Evolutionary conservation across 2,113 vertebrate species (phyloP), one percentile per base, ranked within the genome.

Genomic region (Calonectris borealis): DNA sequence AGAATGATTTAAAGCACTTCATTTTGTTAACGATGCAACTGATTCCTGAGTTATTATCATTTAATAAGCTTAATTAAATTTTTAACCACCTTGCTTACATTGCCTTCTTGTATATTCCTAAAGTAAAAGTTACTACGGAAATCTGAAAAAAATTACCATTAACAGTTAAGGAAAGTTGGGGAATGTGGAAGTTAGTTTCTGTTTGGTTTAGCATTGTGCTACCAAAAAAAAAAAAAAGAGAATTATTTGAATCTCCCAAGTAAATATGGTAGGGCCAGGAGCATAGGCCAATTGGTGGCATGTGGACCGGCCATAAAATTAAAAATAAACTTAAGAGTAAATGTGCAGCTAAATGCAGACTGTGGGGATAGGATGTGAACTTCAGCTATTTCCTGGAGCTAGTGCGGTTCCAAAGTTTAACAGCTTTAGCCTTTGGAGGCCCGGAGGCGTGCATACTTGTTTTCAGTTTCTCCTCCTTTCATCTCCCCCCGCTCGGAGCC

Each of bases 361-460:
- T 70, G 82, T 89, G 94, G 68, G 93, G 84, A 96, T 96, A 96
- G 97, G 95, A 96, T 96, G 95, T 96, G 95, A 95, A 87, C 95
- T 97, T 93, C 95, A 97, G 82, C 96, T 97, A 97, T 97, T 97
- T 97, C 97, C 97, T 96, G 97, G 82, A 93, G 87, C 95, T 83
- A 91, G 87, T 26, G 78, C 44, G 78, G 87, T 94, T 97, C 95
- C 96, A 96, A 90, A 93, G 94, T 96, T 97, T 96, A 96, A 97
- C 94, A 88, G 96, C 96, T 88, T 96, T 97, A 97, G 97, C 97
- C 97, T 97, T 97, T 97, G 94, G 93, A 96, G 95, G 92, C 93
- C 87, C 13, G 96, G 97, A 97, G 97, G 97, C 96, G 96, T 96
- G 93, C 94, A 97, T 95, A 91, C 89, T 96, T 96, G 95, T 96